These are phyloP conservation scores for Pteropus rufus DNA, from an alignment of 2,797 vertebrate genomes.

Conservation along the genomic window DNA sequence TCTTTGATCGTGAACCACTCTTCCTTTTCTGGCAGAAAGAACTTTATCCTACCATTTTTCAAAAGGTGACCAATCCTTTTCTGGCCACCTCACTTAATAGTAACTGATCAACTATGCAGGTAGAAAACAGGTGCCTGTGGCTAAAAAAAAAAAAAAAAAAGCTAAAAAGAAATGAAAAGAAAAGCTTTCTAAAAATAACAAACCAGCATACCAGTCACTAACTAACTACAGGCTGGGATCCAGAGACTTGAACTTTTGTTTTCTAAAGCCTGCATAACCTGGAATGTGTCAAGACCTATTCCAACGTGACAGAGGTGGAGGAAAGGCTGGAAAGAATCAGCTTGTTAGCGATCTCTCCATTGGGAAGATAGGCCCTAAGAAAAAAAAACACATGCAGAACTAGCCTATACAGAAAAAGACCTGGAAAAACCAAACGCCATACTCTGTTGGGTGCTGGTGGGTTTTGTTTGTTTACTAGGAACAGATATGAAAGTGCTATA, in stretches of 20 bases:
- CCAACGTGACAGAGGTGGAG: neutral
- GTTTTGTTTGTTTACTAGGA: neutral
- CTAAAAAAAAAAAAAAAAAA: neutral
- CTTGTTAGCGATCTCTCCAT: neutral
- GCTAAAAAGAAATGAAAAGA: conserved; percentile 23
- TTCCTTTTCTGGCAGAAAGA: conserved; percentile 14
- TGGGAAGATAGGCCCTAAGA: neutral
- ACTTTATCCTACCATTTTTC: conserved; percentile 33
- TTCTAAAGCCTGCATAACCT: conserved; percentile 37
- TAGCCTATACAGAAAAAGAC: neutral
- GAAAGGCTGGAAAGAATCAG: neutral
- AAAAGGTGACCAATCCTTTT: conserved; percentile 54
- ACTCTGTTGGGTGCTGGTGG: neutral
- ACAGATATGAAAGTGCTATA: neutral
- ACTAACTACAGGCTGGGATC: conserved; percentile 4
- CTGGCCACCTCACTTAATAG: neutral
- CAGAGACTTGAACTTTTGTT: neutral
- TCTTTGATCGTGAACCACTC: neutral
- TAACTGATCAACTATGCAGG: conserved; percentile 54
- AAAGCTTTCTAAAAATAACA: conserved; percentile 50
- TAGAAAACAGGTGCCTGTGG: neutral
- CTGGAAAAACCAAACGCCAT: neutral
- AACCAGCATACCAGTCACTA: conserved; percentile 18
- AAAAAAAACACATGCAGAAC: neutral
- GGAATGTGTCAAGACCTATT: neutral